A percentile compares a stretch with the other conserved stretches of the same genome.
These are phyloP conservation scores for Saccostrea echinata DNA, from an alignment of 1,140 invertebrate genomes.

Conservation along the genomic window DNA sequence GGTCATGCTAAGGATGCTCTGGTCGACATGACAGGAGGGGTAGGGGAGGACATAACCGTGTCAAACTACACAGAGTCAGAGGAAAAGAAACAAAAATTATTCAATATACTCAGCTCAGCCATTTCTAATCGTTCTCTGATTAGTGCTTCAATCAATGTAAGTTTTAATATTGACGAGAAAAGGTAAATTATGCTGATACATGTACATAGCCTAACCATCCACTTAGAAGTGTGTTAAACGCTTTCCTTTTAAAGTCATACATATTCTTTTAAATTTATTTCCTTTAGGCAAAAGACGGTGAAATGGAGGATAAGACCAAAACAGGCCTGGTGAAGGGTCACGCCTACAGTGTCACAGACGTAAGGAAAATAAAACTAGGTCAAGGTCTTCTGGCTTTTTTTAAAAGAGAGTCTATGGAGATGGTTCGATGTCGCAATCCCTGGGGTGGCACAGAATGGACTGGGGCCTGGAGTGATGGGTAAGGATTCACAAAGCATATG, in stretches of 20 bases:
- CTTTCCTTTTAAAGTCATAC: too few relatives aligned
- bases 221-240: too few relatives aligned
- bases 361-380: conserved; percentile 75
- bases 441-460: conserved; percentile 92
- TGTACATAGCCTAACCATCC: too few relatives aligned
- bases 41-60: conserved; percentile 80
- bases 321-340: conserved; percentile 83
- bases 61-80: conserved; percentile 69
- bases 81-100: conserved; percentile 73
- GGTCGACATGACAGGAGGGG: conserved; percentile 81
- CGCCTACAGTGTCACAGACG: conserved; percentile 84
- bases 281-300: conserved; percentile 68
- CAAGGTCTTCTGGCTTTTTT: conserved; percentile 71
- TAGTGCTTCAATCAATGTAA: conserved; percentile 80
- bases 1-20: conserved; percentile 75
- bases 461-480: conserved; percentile 83
- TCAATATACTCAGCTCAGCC: conserved; percentile 78
- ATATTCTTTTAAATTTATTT: too few relatives aligned
- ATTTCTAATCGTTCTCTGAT: conserved; percentile 80
- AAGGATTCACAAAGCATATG: conserved; percentile 38
- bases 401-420: conserved; percentile 74
- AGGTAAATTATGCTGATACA: too few relatives aligned
- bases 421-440: conserved; percentile 84
- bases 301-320: conserved; percentile 81
- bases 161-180: too few relatives aligned